Conservation (phyloP, 2,888 invertebrate genomes). For the Drosophila pullipes region DNA sequence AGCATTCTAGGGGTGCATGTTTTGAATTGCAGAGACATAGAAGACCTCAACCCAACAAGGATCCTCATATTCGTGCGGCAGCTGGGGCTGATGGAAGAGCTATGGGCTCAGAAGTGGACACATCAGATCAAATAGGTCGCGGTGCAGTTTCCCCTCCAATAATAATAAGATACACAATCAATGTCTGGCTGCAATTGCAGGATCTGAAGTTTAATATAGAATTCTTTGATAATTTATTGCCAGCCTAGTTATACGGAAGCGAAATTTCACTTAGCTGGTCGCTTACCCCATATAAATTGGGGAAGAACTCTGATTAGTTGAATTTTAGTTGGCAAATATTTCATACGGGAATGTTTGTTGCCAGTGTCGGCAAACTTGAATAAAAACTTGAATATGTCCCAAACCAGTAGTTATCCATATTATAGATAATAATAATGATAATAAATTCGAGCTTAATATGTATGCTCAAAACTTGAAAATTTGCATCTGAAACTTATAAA, state of each 20-base stretch:
- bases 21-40: no score
- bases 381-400: slow-evolving; percentile 22
- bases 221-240: slow-evolving; percentile 15
- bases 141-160: no score
- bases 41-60: no score
- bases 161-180: slow-evolving; percentile 9
- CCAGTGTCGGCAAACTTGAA: slow-evolving; percentile 41
- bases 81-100: no score
- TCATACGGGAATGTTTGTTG: slow-evolving; percentile 43
- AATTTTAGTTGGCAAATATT: slow-evolving; percentile 11
- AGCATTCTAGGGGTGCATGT: no score
- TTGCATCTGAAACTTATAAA: slow-evolving; percentile 67
- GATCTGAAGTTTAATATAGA: slow-evolving; percentile 15
- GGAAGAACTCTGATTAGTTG: slow-evolving; percentile 10
- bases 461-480: slow-evolving; percentile 51
- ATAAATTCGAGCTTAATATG: slow-evolving; percentile 44
- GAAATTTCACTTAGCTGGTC: background rate
- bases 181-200: slow-evolving; percentile 5
- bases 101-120: no score
- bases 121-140: no score
- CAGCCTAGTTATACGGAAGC: slow-evolving; percentile 39
- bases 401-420: slow-evolving; percentile 17
- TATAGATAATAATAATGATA: background rate
- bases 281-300: background rate
- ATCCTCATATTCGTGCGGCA: no score